Percentiles rank a stretch among this genome's conserved stretches.
phyloP scores from a whole-genome alignment of 2,888 invertebrate genomes.

The Drosophila monieri region DNA sequence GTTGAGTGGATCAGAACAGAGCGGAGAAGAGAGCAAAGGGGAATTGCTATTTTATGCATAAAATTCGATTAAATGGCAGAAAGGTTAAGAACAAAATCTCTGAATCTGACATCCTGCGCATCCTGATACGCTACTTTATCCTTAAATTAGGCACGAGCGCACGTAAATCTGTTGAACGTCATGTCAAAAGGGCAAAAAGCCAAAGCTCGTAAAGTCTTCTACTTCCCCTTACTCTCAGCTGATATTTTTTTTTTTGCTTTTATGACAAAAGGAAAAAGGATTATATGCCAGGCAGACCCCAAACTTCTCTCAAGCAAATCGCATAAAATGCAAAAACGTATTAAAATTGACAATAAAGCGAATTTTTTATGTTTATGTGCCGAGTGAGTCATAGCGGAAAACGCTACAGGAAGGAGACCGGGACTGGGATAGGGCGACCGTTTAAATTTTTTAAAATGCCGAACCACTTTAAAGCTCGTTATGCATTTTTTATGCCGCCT shows the following conservation, averaged over 20 bases:
- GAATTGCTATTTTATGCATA: constrained; percentile 71
- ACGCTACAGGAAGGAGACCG: constrained; percentile 7
- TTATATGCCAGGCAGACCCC: constrained; percentile 48
- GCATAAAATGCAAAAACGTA: constrained; percentile 78
- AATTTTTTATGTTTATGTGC: constrained; percentile 70
- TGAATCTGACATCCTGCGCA: constrained; percentile 45
- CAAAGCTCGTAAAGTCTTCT: constrained; percentile 63
- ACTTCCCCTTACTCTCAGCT: constrained; percentile 9
- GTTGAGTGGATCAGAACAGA: constrained; percentile 38
- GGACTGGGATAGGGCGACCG: neutral
- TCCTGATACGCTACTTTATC: constrained; percentile 63
- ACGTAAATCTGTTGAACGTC: constrained; percentile 77
- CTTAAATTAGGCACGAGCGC: constrained; percentile 80
- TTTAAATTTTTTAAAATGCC: constrained; percentile 58
- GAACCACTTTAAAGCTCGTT: constrained; percentile 70
- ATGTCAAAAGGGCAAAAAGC: constrained; percentile 63
- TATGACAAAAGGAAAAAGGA: constrained; percentile 70
- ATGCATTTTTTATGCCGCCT: constrained; percentile 68
- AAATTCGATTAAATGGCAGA: constrained; percentile 77
- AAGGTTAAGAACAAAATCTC: constrained; percentile 65
- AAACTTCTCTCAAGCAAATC: constrained; percentile 56
- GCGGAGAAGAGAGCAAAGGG: neutral
- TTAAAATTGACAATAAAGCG: constrained; percentile 81
- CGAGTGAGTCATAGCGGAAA: constrained; percentile 21
- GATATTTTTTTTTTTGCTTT: constrained; percentile 17